Evolutionary conservation across 2,113 vertebrate species (phyloP), one percentile per base, ranked within the genome.

Genomic region (Sinocyclocheilus anshuiensis): DNA sequence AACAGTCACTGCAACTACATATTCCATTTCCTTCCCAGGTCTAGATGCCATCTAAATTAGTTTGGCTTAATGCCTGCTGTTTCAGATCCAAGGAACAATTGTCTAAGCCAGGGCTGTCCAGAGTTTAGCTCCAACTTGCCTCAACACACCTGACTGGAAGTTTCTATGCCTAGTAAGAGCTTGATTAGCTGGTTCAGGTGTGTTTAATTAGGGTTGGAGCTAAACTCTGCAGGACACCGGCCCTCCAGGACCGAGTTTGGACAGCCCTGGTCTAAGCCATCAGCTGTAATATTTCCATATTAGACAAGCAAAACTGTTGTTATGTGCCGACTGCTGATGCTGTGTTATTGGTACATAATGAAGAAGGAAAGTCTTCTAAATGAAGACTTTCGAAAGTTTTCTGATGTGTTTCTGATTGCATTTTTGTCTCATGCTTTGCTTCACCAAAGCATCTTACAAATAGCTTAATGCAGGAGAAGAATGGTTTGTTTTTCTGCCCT

Each of bases 311-410:
- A 80, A 80, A 63, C 55, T 39, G 29, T 59, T 22, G 55, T 20
- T 24, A 11, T 0, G 22, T 6, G 26, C 7, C 10, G 4, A 16
- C 57, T 4, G 55, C n/a, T 22, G 33, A 45, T 29, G 61, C 24
- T 63, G 24, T 81, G 39, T 77, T 83, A 75, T 77, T 72, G 22
- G 57, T 77, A 45, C 39, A 74, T 18, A 16, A 81, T 20, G 63
- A 79, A 16, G 24, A 26, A 82, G 78, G 79, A 85, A 85, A 48
- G 79, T 89, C 79, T 65, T n/a, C n/a, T n/a, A n/a, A n/a, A n/a
- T n/a, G n/a, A n/a, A n/a, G n/a, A n/a, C n/a, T n/a, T n/a, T 65
- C 4, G 83, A 48, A 22, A 1, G 26, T 29, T 65, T 82, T 77
- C 63, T 65, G 69, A 36, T 77, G 79, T 42, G 42, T 42, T 36